Conservation (phyloP, 2,888 invertebrate species). For the Macrosoma leucophasiata region DNA sequence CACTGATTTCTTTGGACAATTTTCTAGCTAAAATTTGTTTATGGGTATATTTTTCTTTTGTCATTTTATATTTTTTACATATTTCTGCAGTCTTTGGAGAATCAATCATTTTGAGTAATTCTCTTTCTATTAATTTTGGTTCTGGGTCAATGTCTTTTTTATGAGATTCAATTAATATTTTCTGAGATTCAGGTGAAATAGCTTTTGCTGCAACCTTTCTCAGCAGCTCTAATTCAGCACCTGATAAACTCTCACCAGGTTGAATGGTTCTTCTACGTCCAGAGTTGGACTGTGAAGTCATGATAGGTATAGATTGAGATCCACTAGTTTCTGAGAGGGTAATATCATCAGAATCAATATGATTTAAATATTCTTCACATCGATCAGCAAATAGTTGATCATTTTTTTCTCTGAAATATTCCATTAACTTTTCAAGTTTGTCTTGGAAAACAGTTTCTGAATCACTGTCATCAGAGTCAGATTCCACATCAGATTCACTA, state of each 20-base stretch:
- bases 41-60: constrained; percentile 68
- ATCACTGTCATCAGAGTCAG: constrained; percentile 76
- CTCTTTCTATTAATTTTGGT: constrained; percentile 70
- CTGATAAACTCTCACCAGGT: constrained; percentile 77
- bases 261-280: constrained; percentile 76
- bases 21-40: constrained; percentile 67
- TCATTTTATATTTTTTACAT: constrained; percentile 71
- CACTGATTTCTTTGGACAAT: constrained; percentile 77
- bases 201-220: constrained; percentile 77
- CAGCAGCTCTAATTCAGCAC: constrained; percentile 74
- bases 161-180: constrained; percentile 73
- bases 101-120: constrained; percentile 70
- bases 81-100: constrained; percentile 66
- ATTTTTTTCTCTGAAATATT: constrained; percentile 81
- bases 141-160: constrained; percentile 73
- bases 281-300: constrained; percentile 68
- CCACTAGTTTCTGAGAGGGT: constrained; percentile 70
- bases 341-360: constrained; percentile 69
- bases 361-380: constrained; percentile 76
- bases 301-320: constrained; percentile 62
- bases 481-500: constrained; percentile 77
- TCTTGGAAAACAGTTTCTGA: constrained; percentile 81
- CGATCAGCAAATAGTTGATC: constrained; percentile 79
- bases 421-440: constrained; percentile 82
- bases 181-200: constrained; percentile 69